Evolutionary conservation across 1,140 invertebrate genomes (phyloP).

Genomic region (Drosophila pallidifrons): DNA sequence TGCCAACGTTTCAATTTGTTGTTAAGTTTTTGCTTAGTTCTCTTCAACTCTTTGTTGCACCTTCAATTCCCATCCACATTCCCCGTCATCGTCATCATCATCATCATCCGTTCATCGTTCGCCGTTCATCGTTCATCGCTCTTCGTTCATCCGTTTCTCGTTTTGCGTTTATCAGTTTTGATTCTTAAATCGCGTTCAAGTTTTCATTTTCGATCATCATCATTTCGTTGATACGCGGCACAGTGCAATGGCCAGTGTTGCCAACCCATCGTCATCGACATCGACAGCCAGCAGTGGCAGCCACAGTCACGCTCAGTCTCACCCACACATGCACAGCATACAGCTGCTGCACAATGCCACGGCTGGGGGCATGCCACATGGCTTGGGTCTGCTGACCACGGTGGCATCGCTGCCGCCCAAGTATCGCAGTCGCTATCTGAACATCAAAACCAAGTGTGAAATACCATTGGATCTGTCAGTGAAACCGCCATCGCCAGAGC

Average conservation of each 20-base stretch:
- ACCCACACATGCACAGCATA: constrained; percentile 67
- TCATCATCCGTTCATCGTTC: constrained; percentile 31
- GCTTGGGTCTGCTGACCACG: constrained; percentile 80
- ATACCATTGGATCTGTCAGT: constrained; percentile 87
- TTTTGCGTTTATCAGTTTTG: constrained; percentile 42
- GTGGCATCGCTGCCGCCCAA: constrained; percentile 84
- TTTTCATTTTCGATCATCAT: constrained; percentile 41
- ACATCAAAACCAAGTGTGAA: constrained; percentile 80
- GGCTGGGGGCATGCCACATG: constrained; percentile 68
- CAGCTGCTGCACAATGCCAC: constrained; percentile 71
- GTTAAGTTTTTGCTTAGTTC: constrained; percentile 70
- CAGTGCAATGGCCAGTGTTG: constrained; percentile 64
- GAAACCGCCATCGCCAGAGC: constrained; percentile 85
- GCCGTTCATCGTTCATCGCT: constrained; percentile 35
- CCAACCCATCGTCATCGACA: constrained; percentile 25
- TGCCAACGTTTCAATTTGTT: constrained; percentile 62
- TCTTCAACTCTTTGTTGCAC: constrained; percentile 51
- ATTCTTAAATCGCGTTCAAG: constrained; percentile 63
- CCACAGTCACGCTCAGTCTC: not conserved
- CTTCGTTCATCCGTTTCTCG: constrained; percentile 40
- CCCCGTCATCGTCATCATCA: constrained; percentile 14
- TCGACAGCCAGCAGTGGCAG: not conserved
- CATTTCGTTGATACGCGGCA: constrained; percentile 51
- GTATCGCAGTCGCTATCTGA: constrained; percentile 83
- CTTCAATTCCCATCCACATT: not conserved